Percentiles rank a stretch among this genome's conserved stretches.
Conservation (phyloP, 2,797 vertebrate species). For the Hydrolagus colliei region DNA sequence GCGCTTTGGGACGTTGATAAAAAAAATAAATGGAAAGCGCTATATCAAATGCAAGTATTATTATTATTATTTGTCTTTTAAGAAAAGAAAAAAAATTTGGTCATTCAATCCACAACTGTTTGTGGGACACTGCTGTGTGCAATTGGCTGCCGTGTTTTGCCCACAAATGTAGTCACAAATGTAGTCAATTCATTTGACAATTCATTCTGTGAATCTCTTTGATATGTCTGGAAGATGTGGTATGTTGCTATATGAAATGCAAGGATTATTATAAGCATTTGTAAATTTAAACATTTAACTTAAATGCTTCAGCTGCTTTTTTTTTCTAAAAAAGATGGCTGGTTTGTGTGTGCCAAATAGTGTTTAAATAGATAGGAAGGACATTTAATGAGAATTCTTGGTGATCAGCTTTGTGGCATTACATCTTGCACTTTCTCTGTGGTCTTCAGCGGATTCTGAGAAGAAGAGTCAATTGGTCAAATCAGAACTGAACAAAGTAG, state of each 20-base stretch:
- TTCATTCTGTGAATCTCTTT: too few species aligned
- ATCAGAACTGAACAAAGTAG: slow-evolving; percentile 54
- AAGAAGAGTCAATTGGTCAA: slow-evolving; percentile 59
- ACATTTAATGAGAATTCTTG: neutral
- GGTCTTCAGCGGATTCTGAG: slow-evolving; percentile 63
- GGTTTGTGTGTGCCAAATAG: neutral
- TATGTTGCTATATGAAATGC: too few species aligned
- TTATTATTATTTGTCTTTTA: too few species aligned
- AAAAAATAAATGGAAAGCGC: too few species aligned
- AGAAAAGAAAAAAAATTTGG: too few species aligned
- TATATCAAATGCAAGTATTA: too few species aligned
- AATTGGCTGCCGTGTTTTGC: too few species aligned
- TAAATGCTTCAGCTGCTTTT: neutral
- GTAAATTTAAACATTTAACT: neutral
- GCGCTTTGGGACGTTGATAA: too few species aligned
- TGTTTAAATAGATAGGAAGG: neutral
- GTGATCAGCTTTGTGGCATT: neutral
- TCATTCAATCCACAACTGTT: too few species aligned
- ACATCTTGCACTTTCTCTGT: neutral
- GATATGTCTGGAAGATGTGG: too few species aligned
- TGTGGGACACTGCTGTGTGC: too few species aligned
- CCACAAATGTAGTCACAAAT: too few species aligned
- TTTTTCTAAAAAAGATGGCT: neutral
- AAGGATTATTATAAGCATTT: neutral
- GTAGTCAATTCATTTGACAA: neutral